phyloP scores from a whole-genome alignment of 64 coral and sea anemone genomes.

The Dendronephthya gigantea region DNA sequence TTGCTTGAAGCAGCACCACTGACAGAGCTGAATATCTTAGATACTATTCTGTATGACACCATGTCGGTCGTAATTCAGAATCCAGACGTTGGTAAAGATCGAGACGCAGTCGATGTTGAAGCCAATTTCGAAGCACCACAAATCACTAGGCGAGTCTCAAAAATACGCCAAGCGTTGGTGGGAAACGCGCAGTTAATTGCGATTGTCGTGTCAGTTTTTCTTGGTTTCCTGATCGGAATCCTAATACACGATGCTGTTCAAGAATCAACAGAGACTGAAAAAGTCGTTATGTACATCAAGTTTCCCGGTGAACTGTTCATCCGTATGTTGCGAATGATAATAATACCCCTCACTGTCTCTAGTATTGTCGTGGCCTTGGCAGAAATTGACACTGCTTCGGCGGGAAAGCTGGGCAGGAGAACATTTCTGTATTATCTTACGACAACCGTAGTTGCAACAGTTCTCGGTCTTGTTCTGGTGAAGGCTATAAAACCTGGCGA shows the following conservation, averaged over 20 bases:
- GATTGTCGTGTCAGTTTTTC: background rate
- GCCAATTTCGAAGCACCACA: too few relatives aligned
- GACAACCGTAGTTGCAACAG: background rate
- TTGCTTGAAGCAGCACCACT: too few relatives aligned
- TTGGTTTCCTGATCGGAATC: background rate
- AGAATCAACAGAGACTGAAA: background rate
- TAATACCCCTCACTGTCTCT: background rate
- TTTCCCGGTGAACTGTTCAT: background rate
- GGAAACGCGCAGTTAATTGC: background rate
- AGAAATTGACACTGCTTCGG: background rate
- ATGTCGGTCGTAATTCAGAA: too few relatives aligned
- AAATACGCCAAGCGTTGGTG: too few relatives aligned
- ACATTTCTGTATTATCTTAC: background rate
- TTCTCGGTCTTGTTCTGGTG: background rate
- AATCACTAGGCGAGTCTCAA: too few relatives aligned
- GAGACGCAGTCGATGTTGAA: too few relatives aligned
- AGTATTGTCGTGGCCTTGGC: background rate
- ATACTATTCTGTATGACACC: too few relatives aligned
- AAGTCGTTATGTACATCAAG: background rate
- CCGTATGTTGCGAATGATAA: background rate
- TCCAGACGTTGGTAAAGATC: too few relatives aligned
- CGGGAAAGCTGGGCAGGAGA: background rate
- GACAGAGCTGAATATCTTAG: too few relatives aligned
- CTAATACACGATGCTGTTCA: background rate
- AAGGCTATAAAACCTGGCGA: background rate